Evolutionary conservation across 2,797 vertebrate genomes (phyloP), one percentile per base, ranked within the genome.

Genomic region (Jordanella pulchra): DNA sequence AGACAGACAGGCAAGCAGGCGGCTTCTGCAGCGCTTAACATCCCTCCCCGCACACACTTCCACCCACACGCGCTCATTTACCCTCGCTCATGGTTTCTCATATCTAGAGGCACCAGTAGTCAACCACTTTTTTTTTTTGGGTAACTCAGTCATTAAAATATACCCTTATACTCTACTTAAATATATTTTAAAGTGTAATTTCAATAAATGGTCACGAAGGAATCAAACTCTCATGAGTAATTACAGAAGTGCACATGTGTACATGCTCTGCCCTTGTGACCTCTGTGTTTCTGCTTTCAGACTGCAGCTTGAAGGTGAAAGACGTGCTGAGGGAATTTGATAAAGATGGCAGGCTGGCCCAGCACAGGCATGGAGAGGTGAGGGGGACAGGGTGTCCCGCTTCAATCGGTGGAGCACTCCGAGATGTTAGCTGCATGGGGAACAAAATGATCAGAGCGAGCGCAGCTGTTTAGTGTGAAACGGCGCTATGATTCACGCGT

Each of bases 291-390:
- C 67, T 87, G 61, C 77, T 66, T 80, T 58, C 91, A 98, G 97
- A 98, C 91, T 96, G 95, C 91, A 95, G 91, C 89, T 83, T 95
- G 91, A 97, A 96, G 89, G 97, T 98, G 89, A 96, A 97, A 84
- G 96, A 97, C 65, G 96, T 97, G 73, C 94, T 97, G 86, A 94
- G 89, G 89, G 94, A 96, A 79, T 97, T 97, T 73, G 90, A 95
- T 50, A 93, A 94, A 83, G 93, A 96, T 73, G 96, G 95, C 30
- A 76, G 87, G 1, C 91, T 97, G 92, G 92, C 93, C 42, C 89
- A 67, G 79, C 94, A 96, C 89, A 83, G 95, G 79, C 93, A 95
- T 1, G 96, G 95, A 90, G 95, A 97, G 94, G 97, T 97, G 93
- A 96, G 95, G 87, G n/a, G 74, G 78, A 80, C 69, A 21, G 9